Base-by-base conservation (phyloP, 2,113 vertebrate genomes). In the Barbus barbus region DNA sequence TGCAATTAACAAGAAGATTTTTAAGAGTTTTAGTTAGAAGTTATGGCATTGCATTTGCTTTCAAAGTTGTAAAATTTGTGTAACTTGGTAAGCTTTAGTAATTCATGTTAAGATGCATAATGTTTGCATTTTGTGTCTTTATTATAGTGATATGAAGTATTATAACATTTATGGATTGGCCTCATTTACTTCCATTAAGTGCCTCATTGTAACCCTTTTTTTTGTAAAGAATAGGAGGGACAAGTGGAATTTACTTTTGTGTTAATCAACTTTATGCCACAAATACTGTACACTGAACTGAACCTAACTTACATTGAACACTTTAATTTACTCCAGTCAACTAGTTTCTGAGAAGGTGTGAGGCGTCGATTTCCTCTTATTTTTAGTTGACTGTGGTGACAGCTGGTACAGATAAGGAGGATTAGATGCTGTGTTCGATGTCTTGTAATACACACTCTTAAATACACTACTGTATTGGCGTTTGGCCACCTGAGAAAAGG, bases 341-440 rank as follows among this genome's bases (percentile, higher is more conserved):
- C 28, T 53, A 58, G 53, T 58, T 51, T 58, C n/a, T 84, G 63
- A 28, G 36, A 63, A 79, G 56, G 77, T 44, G 36, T 28, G n/a
- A 63, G 77, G 53, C 22, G 20, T 14, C 13, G 6, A 26, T 48
- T 74, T 56, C 51, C 14, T 44, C 63, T 82, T 86, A 86, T 86
- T 86, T 78, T 83, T 86, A 79, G 85, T 78, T 53, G 38, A 61
- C 76, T 38, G 53, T 74, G 67, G 41, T 86, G 67, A 80, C 81
- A 83, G 67, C 76, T 83, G 76, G 31, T 80, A 26, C 56, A 83
- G 81, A 86, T 86, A 72, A 86, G 75, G 46, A 75, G 85, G 76
- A 86, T 83, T 86, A 80, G 82, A 79, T 65, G 56, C 53, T 56
- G 61, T 78, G 85, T 78, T 69, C 75, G 38, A 51, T 79, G 72